These are phyloP conservation scores for Microctonus hyperodae DNA, from an alignment of 2,888 invertebrate genomes.

Conservation along the genomic window DNA sequence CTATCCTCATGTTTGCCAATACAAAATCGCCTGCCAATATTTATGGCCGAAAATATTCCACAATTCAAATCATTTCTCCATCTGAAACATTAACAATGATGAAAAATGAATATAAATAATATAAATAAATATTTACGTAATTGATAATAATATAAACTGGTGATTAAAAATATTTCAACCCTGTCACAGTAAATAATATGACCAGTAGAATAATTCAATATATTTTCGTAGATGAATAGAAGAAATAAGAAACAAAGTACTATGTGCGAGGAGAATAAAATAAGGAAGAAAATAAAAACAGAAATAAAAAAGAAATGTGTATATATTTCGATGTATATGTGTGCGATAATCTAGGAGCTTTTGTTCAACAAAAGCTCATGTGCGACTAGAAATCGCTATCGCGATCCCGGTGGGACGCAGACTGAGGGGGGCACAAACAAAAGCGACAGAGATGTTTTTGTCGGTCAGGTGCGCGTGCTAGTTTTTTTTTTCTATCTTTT, in stretches of 20 bases:
- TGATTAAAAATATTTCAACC: no score
- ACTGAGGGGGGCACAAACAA: background rate
- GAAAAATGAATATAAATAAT: no score
- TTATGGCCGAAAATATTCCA: background rate
- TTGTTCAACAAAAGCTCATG: constrained; percentile 9
- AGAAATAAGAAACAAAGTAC: constrained; percentile 23
- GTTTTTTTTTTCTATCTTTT: background rate
- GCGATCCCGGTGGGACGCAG: background rate
- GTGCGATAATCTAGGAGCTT: constrained; percentile 1
- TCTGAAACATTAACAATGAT: no score
- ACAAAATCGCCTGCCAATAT: constrained; percentile 19
- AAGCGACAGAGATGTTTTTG: constrained; percentile 15
- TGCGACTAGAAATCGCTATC: constrained; percentile 17
- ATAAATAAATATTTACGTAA: no score
- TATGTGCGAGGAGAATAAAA: background rate
- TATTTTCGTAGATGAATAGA: background rate
- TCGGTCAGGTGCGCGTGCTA: constrained; percentile 13
- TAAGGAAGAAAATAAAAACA: constrained; percentile 8
- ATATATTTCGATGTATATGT: constrained; percentile 1
- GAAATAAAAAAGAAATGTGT: constrained; percentile 24
- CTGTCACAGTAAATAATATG: no score
- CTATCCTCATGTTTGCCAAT: constrained; percentile 50
- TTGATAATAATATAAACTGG: no score
- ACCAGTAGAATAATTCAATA: background rate
- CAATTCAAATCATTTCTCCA: constrained; percentile 9